Base-by-base conservation (phyloP, 2,797 vertebrate genomes). In the Aphelocoma californica region DNA sequence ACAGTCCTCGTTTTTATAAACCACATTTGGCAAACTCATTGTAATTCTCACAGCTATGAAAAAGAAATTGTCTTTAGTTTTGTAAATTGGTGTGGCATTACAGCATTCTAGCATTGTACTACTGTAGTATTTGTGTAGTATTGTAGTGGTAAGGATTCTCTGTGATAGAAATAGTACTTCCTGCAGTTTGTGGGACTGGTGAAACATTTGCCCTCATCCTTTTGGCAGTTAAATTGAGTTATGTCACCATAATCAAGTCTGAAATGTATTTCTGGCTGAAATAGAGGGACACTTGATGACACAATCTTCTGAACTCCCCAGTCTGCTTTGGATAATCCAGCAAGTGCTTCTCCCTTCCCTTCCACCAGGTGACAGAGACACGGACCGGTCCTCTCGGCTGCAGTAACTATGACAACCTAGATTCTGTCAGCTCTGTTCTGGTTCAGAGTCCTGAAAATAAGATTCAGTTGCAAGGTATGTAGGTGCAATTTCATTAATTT, bases 391-490 rank as follows among this genome's bases (percentile, higher is more conserved):
- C 99, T 91, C 99, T 99, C 48, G 99, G 99, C 98, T 99, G 99
- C 98, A 99, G 99, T 99, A 99, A 99, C 98, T 99, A 99, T 98
- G 99, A 99, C 98, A 99, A 99, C 98, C 98, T 99, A 94, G 99
- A 99, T 98, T 99, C 99, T 57, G 99, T 99, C 95, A 99, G 99
- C 98, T 99, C 99, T 29, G 99, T 99, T 94, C 98, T 99, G 97
- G 99, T 99, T 95, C 99, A 99, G 98, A 99, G 99, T 97, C 99
- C 99, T 44, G 99, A 99, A 97, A 99, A 99, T 97, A 99, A 99
- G 98, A 99, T 99, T 97, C 98, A 99, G 90, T 98, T 99, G 90
- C 99, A 99, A 99, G 99, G 99, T 99, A 98, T 24, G 98, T 98
- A 53, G 90, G 56, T 90, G 64, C 78, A 96, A 90, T 95, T 96